phyloP scores from a whole-genome alignment of 2,113 vertebrate species.

The Corythornis cristatus region DNA sequence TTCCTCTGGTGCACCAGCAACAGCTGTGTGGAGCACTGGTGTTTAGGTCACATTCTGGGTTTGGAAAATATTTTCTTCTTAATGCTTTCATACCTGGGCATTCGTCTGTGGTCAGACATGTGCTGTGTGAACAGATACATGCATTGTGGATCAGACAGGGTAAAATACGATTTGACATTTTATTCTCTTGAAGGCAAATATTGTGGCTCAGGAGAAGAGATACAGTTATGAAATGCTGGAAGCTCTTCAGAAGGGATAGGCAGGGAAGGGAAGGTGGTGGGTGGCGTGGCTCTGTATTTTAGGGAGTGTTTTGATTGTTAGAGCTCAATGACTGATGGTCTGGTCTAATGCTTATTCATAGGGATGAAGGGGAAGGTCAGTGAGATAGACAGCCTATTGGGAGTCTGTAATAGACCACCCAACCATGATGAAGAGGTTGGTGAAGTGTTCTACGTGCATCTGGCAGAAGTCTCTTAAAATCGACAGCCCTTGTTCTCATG shows the following conservation, averaged over 20 bases:
- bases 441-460: too few species aligned
- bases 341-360: too few species aligned
- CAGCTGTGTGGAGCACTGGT: neutral
- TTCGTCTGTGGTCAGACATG: neutral
- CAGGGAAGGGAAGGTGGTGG: too few species aligned
- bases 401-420: too few species aligned
- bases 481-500: too few species aligned
- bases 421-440: too few species aligned
- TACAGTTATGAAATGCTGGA: neutral
- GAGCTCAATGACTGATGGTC: too few species aligned
- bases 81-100: accelerated
- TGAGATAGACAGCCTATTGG: too few species aligned
- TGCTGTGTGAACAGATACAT: neutral
- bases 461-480: too few species aligned
- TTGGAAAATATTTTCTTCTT: neutral
- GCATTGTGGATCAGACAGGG: neutral
- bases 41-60: neutral
- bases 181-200: neutral
- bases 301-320: too few species aligned
- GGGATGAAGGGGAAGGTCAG: too few species aligned
- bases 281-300: too few species aligned
- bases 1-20: neutral
- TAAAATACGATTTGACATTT: neutral
- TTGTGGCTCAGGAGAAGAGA: neutral
- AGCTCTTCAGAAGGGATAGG: neutral